These are phyloP conservation scores for Glareola pratincola DNA, from an alignment of 2,113 vertebrate species.

Conservation along the genomic window DNA sequence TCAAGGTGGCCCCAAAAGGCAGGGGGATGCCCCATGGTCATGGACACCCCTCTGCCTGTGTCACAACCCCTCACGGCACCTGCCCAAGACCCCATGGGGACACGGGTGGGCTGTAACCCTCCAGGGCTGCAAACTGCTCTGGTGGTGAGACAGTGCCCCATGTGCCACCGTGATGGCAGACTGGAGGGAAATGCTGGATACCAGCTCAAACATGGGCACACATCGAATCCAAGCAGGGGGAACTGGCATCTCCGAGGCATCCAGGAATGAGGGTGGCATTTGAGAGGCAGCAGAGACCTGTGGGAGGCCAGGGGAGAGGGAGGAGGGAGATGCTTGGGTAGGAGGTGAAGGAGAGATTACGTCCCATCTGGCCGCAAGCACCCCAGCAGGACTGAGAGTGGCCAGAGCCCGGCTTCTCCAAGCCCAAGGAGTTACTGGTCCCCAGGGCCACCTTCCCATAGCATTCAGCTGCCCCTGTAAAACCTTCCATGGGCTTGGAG, in stretches of 20 bases:
- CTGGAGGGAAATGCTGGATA: neutral
- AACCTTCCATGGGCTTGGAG: neutral
- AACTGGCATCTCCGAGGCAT: neutral
- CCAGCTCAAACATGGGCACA: neutral
- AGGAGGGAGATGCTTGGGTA: neutral
- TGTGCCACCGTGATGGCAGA: accelerated
- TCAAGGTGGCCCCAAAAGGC: neutral
- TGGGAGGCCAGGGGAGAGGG: neutral
- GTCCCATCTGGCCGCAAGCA: neutral
- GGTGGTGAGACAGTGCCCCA: neutral
- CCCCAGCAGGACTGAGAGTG: neutral
- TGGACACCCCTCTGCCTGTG: neutral
- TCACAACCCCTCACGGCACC: neutral
- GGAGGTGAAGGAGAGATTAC: neutral
- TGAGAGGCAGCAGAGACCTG: neutral
- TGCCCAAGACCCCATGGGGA: neutral
- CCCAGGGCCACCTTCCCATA: neutral
- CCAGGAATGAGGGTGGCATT: neutral
- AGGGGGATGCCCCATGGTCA: neutral
- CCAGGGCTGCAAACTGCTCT: neutral
- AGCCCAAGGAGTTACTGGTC: neutral
- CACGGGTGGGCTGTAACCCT: neutral
- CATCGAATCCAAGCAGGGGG: neutral
- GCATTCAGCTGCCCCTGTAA: neutral
- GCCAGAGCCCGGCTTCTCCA: accelerated